A percentile compares a stretch with the other conserved stretches of the same genome.
Conservation (phyloP, 1,140 invertebrate genomes). For the Drosophila subpulchrella region DNA sequence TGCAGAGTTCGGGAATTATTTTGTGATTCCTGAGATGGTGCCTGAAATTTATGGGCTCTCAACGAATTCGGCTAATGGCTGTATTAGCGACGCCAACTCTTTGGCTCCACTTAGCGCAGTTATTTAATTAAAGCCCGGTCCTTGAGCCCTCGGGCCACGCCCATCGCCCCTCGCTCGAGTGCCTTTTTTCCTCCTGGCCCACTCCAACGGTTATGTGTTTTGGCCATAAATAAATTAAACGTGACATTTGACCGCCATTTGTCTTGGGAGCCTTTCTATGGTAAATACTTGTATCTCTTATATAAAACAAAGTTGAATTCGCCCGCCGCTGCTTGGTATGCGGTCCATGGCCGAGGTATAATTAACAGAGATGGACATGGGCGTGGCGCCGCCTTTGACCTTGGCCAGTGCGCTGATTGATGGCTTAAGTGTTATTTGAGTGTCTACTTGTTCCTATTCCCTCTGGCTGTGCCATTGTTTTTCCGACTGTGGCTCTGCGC, state of each 20-base stretch:
- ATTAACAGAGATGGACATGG: constrained; percentile 62
- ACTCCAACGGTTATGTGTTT: constrained; percentile 18
- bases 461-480: constrained; percentile 32
- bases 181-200: neutral
- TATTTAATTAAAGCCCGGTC: constrained; percentile 72
- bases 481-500: constrained; percentile 14
- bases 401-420: constrained; percentile 73
- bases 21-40: constrained; percentile 25
- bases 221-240: constrained; percentile 79
- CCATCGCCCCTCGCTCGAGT: neutral
- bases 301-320: constrained; percentile 64
- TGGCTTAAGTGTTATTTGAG: constrained; percentile 80
- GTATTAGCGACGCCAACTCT: constrained; percentile 75
- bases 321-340: constrained; percentile 55
- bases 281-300: constrained; percentile 69
- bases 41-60: constrained; percentile 66
- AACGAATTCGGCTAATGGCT: constrained; percentile 72
- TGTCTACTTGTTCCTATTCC: constrained; percentile 60
- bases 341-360: constrained; percentile 62
- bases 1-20: constrained; percentile 27
- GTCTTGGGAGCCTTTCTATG: constrained; percentile 62
- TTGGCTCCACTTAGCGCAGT: constrained; percentile 73
- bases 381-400: constrained; percentile 49
- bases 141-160: neutral
- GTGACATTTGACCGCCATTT: constrained; percentile 81